Conservation (phyloP, 2,888 invertebrate genomes). For the Leptinotarsa peninsularis region DNA sequence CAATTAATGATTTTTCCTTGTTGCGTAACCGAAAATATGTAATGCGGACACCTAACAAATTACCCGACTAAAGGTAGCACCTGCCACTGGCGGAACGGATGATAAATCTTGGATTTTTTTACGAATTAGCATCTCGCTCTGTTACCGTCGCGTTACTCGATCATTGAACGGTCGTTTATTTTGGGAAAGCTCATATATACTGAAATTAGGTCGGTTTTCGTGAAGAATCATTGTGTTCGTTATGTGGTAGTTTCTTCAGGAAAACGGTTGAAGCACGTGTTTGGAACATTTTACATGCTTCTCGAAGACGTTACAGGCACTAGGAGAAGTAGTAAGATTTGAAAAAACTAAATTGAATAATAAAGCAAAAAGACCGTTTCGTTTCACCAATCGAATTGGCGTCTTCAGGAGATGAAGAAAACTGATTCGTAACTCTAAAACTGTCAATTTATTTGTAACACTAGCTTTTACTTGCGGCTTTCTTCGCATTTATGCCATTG, state of each 20-base stretch:
- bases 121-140: constrained; percentile 17
- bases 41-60: constrained; percentile 18
- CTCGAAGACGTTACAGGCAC: too few relatives aligned
- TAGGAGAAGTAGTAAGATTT: too few relatives aligned
- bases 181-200: constrained; percentile 15
- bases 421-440: too few relatives aligned
- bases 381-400: too few relatives aligned
- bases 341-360: too few relatives aligned
- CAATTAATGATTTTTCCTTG: constrained; percentile 13
- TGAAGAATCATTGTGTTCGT: not conserved
- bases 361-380: too few relatives aligned
- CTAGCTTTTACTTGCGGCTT: too few relatives aligned
- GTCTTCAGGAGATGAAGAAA: too few relatives aligned
- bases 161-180: constrained; percentile 21
- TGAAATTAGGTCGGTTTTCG: not conserved
- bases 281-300: too few relatives aligned
- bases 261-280: not conserved
- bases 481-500: too few relatives aligned
- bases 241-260: not conserved
- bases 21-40: constrained; percentile 17
- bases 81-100: constrained; percentile 17
- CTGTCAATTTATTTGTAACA: too few relatives aligned
- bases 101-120: constrained; percentile 25
- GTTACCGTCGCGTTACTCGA: constrained; percentile 23
- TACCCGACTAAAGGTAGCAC: constrained; percentile 21